Evolutionary conservation across 2,113 vertebrate genomes (phyloP), one percentile per base, ranked within the genome.

Genomic region (Dunckerocampus dactyliophorus): DNA sequence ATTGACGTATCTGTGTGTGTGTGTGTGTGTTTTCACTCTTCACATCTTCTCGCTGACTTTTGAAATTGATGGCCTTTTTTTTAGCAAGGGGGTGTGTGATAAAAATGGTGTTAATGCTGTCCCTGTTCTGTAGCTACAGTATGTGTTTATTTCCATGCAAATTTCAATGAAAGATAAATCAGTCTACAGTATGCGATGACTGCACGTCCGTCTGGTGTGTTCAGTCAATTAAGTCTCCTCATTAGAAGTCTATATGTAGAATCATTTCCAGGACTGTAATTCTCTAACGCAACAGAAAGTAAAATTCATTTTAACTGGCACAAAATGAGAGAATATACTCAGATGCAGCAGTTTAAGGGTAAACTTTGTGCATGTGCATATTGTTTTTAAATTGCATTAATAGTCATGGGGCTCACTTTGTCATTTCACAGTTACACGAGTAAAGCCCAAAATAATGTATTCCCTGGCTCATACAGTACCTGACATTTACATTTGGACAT

Each of bases 341-440:
- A 54, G 31, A 49, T 17, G 31, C 20, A 28, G 42, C 15, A 60
- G 52, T 59, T 58, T 46, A 50, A 58, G 46, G 57, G n/a, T 62
- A 14, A 68, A 66, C 51, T 63, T 63, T 46, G 57, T 59, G 57
- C 46, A 48, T 6, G 46, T 53, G 60, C 63, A 73, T 80, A 47
- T 67, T 9, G 50, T 47, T 62, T 61, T 60, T 55, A 37, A 49
- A 34, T 57, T 67, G 47, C 20, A 61, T 75, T 69, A 62, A 74
- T 39, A 65, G 61, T 34, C 31, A 34, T 34, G 31, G 31, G 7
- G 31, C 31, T 34, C 31, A 34, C 3, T 67, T 74, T 51, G 61
- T 62, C 34, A 39, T 52, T 71, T 74, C 63, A 57, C 21, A 56
- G 20, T 76, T 65, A 47, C 54, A 63, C 65, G 1, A 31, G 22